phyloP scores from a whole-genome alignment of 2,113 vertebrate species.

The Nipponia nippon region DNA sequence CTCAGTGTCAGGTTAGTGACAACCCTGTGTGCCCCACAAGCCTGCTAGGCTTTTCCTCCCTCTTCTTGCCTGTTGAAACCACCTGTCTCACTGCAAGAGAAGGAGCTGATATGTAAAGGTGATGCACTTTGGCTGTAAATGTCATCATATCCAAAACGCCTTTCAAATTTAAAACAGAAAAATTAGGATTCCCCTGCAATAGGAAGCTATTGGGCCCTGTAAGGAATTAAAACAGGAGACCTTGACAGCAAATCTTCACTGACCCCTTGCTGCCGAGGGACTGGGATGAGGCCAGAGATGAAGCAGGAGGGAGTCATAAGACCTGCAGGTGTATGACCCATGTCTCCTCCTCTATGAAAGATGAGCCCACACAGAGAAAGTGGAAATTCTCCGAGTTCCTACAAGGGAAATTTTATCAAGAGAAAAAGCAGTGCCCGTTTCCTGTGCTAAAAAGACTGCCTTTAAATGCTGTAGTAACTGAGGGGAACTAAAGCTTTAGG shows the following conservation, averaged over 20 bases:
- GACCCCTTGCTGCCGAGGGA: neutral
- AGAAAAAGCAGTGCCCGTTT: neutral
- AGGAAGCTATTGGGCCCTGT: neutral
- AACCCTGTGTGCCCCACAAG: neutral
- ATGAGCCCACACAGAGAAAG: neutral
- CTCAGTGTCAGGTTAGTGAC: rapidly evolving
- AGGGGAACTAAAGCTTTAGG: neutral
- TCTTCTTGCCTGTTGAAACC: neutral
- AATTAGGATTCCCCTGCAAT: neutral
- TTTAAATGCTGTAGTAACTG: neutral
- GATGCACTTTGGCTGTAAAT: neutral
- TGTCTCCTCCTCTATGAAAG: neutral
- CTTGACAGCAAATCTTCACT: neutral
- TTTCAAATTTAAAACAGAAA: conserved; percentile 22
- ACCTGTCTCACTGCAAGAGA: neutral
- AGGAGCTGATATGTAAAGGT: neutral
- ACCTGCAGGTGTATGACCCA: neutral
- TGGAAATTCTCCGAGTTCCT: neutral
- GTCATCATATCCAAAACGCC: neutral
- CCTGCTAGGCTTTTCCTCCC: neutral
- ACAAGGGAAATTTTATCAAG: neutral
- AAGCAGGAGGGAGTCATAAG: neutral
- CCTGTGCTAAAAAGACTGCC: neutral
- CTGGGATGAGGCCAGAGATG: neutral
- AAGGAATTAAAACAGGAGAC: neutral